Evolutionary conservation across 2,797 vertebrate species (phyloP).

Genomic region (Enoplosus armatus): DNA sequence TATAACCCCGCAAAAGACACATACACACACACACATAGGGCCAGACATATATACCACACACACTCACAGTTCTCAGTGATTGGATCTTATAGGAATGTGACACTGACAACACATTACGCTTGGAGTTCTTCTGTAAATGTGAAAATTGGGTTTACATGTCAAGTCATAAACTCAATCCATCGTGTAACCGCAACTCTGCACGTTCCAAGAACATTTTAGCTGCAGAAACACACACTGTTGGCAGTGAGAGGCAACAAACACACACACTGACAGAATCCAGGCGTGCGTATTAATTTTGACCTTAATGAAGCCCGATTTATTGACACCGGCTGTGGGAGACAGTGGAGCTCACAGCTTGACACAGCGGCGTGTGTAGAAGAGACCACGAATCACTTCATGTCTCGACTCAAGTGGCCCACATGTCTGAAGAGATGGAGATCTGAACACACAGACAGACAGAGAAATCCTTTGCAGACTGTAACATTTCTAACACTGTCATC

Average conservation of each 20-base stretch:
- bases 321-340: constrained; percentile 30
- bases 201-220: constrained; percentile 32
- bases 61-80: constrained; percentile 52
- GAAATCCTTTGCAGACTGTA: constrained; percentile 3
- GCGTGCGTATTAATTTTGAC: constrained; percentile 36
- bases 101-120: constrained; percentile 63
- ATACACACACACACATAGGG: constrained; percentile 57
- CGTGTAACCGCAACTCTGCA: constrained; percentile 44
- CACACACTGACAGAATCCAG: constrained; percentile 22
- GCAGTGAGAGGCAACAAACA: constrained; percentile 14
- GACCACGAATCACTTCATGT: constrained; percentile 24
- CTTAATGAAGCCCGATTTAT: constrained; percentile 56
- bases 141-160: constrained; percentile 75
- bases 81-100: constrained; percentile 69
- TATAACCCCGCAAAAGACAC: constrained; percentile 77
- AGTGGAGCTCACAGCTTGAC: constrained; percentile 26
- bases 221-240: constrained; percentile 29
- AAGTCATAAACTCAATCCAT: constrained; percentile 67
- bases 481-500: constrained; percentile 4
- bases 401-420: constrained; percentile 5
- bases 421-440: constrained; percentile 27
- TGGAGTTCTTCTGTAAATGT: constrained; percentile 52
- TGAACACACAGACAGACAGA: constrained; percentile 16
- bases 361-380: background rate
- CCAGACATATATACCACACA: constrained; percentile 63